Base-by-base conservation (phyloP, 2,888 invertebrate genomes). In the Idaea biselata region DNA sequence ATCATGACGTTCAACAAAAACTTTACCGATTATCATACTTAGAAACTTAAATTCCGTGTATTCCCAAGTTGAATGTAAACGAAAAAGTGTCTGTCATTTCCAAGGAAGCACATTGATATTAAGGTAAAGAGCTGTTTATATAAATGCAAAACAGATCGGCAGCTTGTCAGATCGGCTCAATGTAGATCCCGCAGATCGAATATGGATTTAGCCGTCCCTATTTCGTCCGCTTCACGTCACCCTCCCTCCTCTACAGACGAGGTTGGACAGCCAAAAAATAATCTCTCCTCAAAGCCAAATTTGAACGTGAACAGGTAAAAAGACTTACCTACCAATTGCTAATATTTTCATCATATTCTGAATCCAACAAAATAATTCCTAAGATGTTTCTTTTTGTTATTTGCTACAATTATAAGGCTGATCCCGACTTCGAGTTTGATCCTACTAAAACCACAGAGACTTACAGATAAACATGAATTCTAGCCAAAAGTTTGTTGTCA, bases 81-180 rank as follows among this genome's bases (percentile, higher is more conserved):
- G 44, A 44, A 44, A 63, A 65, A 61, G 18, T 63, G 71, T 75
- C 76, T 79, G 81, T 81, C 81, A 78, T 73, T 71, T 75, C 69
- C 74, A 70, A 76, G 73, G 76, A 76, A 75, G 72, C 83, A 79
- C 82, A 65, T 68, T 69, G 63, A 85, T 86, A 87, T 87, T 86
- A 85, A 88, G 86, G 87, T 87, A 82, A 77, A 84, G 83, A 87
- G 86, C 85, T 91, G 90, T 92, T 92, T 92, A 92, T 92, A 90
- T 92, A 92, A 91, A 92, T 91, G 92, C 92, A 92, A 92, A 92
- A 85, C 88, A 91, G 92, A 86, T 90, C 90, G 87, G 86, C 85
- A 86, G 88, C 89, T 91, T 92, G 92, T 92, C 92, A 91, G 87
- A 86, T 89, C 88, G 89, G 86, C 88, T 92, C 90, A 89, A 86